Conservation (phyloP, 2,888 invertebrate species). For the Loripinus fragilis region DNA sequence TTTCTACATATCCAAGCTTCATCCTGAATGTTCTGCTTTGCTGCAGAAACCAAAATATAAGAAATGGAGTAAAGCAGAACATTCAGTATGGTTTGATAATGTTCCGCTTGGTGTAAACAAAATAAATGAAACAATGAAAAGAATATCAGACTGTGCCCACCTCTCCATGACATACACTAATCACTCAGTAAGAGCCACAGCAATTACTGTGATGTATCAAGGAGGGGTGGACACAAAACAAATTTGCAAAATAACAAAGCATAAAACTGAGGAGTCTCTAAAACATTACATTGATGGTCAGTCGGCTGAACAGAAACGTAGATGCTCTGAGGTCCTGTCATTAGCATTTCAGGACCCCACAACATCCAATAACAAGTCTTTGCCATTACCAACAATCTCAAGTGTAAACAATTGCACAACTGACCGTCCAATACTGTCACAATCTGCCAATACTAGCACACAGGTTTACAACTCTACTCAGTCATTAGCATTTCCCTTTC, state of each 20-base stretch:
- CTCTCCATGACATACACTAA: slow-evolving; percentile 17
- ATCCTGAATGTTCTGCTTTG: slow-evolving; percentile 12
- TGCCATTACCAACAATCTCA: background rate
- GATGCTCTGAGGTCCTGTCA: slow-evolving; percentile 1
- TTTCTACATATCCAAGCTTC: background rate
- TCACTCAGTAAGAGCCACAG: slow-evolving; percentile 1
- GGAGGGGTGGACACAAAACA: slow-evolving; percentile 23
- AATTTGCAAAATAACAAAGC: slow-evolving; percentile 15
- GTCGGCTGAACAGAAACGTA: slow-evolving; percentile 4
- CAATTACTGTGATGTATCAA: slow-evolving; percentile 20
- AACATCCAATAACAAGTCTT: background rate
- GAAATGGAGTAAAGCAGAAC: background rate
- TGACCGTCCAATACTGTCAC: background rate
- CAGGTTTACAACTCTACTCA: background rate
- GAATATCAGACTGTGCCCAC: background rate
- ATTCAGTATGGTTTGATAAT: background rate
- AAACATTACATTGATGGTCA: slow-evolving; percentile 23
- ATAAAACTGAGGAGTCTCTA: no score
- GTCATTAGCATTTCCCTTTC: background rate
- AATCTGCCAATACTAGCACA: background rate
- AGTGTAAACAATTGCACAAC: background rate
- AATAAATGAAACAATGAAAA: slow-evolving; percentile 20
- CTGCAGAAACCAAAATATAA: background rate
- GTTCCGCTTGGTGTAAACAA: slow-evolving; percentile 19
- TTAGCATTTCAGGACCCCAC: background rate